Base-by-base conservation (phyloP, 1,140 invertebrate species). In the Drosophila murphyi region DNA sequence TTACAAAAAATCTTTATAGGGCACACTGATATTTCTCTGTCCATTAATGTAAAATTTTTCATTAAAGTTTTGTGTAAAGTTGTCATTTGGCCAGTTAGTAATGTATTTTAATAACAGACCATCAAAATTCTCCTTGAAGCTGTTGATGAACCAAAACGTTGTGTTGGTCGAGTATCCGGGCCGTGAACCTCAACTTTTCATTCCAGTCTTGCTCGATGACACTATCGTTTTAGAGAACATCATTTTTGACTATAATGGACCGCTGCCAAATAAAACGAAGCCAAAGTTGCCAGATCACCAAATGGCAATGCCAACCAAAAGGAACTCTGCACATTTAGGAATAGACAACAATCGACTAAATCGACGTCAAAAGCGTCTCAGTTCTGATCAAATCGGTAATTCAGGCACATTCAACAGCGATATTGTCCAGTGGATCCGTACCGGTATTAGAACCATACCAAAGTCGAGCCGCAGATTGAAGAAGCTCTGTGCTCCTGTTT, bases 121-220 rank as follows among this genome's bases (percentile, higher is more conserved):
- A 6, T 59, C 35, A 0, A 72, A 65, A 70, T 80, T 78, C 31
- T 55, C 71, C 3, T 54, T 78, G 59, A 76, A 78, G 32, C 35
- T 80, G 6, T 50, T 80, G 45, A 10, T 71, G 2, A 52, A 39
- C 20, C 50, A 50, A 52, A 77, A 35, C 29, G 61, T 69, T 20
- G 34, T 74, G 10, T 31, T 80, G 29, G 75, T 78, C 6, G 71
- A 80, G 37, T 47, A 43, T 67, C 75, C 75, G 4, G 60, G 56
- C 3, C 48, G 6, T 0, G 78, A 78, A 8, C 34, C 75, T 31
- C 75, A 80, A n/a, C 10, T 80, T 3, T 78, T 78, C 20, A 50
- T 71, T 56, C 75, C 75, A 3, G 8, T 45, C 2, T n/a, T 80
- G 3, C 28, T 50, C 4, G 8, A 70, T n/a, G 32, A 67, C 7